Evolutionary conservation across 1,140 invertebrate species (phyloP), one percentile per base, ranked within the genome.

Genomic region (Drosophila virilis): DNA sequence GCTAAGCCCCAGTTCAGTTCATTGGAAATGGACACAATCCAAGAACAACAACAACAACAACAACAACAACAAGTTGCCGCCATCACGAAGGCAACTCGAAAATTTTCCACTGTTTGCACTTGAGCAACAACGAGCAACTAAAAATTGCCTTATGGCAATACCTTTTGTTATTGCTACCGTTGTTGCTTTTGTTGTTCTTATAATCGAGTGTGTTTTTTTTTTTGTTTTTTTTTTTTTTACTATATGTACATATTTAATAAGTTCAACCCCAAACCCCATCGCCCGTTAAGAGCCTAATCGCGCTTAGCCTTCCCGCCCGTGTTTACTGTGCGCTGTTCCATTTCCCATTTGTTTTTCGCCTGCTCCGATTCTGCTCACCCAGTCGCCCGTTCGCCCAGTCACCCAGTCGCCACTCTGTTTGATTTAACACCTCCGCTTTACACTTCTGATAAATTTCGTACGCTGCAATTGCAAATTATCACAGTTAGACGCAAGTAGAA

Each of bases 101-200:
- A 78, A 74, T 75, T 71, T 77, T 78, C 73, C 76, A 78, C 73
- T 78, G 67, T 76, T 76, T 76, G 73, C 73, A 67, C 62, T 78
- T 72, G 61, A 78, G 60, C 40, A 57, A 43, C 38, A 57, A 43
- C 38, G 55, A 52, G 33, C 68, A 54, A 70, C 51, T 59, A 59
- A 65, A 65, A 28, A 46, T 69, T 60, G 28, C 59, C 50, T 48
- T 46, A 15, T 38, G 55, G 37, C 38, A 46, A 50, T 43, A 65
- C 50, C 46, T 43, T 46, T 72, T 32, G 32, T 52, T 43, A 17
- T 32, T 32, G 35, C n/a, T 43, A 12, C 52, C 38, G 42, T 17
- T 33, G 28, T 28, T 55, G 8, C 33, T 62, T 17, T 64, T 52
- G 45, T 42, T 58, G 32, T 61, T 64, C 64, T 70, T 78, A 74